Base-by-base conservation (phyloP, 1,140 invertebrate species). In the Magallana ariakensis region DNA sequence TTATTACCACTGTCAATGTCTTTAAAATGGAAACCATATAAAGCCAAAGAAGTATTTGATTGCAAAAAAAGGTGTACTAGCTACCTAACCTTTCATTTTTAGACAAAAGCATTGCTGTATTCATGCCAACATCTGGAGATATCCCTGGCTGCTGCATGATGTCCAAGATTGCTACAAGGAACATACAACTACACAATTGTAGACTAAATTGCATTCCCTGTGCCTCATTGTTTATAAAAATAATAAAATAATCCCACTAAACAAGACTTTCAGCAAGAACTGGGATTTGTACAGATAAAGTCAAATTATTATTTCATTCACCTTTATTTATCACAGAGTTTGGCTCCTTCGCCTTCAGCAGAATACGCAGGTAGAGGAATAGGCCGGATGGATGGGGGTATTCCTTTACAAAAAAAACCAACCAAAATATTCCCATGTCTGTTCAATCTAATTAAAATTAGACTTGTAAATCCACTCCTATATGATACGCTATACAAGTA, bases 311-410 rank as follows among this genome's bases (percentile, higher is more conserved):
- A 10, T 4, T 22, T 7, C n/a, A 80, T 11, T 53, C 83, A 92
- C 91, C 89, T 89, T 82, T 83, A 62, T 80, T 84, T 8, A 92
- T 66, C 8, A 53, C 75, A 53, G 85, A 75, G 55, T 85, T 87
- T 57, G 84, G n/a, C 8, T 89, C 86, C 16, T 87, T 66, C 80
- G 70, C 83, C 16, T 87, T 22, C 0, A 93, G 87, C 10, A 90
- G 81, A 16, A 93, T 89, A 22, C 89, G 85, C 13, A 93, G 60
- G 33, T 87, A 90, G 11, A 93, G 56, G 85, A 89, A 92, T 0
- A 93, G 85, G 19, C 92, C 92, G 87, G 91, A 89, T 56, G 90
- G 88, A 81, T 93, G 92, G 6, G 81, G 56, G 60, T 91, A 83
- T 81, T 91, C 92, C 92, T 93, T 57, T 19, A 84, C 86, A 82